Percentiles rank a stretch among this genome's conserved stretches.
These are phyloP conservation scores for Dallia pectoralis DNA, from an alignment of 2,797 vertebrate species.

Conservation along the genomic window DNA sequence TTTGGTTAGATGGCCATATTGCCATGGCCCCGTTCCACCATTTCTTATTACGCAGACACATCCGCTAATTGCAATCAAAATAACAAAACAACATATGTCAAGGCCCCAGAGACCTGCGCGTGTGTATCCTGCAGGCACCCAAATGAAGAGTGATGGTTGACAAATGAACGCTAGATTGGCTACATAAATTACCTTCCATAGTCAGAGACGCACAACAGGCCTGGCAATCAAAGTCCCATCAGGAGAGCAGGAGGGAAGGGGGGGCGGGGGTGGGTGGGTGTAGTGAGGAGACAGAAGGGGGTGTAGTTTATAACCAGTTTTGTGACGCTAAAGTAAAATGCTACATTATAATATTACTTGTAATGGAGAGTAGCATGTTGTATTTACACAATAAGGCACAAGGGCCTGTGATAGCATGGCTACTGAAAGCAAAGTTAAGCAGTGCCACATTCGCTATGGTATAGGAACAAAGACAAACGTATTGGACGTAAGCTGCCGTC, in stretches of 20 bases:
- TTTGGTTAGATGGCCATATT: constrained; percentile 52
- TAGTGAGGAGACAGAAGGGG: neutral
- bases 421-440: too few relatives aligned
- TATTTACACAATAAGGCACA: too few relatives aligned
- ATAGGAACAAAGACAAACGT: too few relatives aligned
- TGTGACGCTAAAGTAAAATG: too few relatives aligned
- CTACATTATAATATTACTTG: too few relatives aligned
- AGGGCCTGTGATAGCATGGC: too few relatives aligned
- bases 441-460: too few relatives aligned
- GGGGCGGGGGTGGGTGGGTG: constrained; percentile 15
- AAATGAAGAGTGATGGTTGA: constrained; percentile 76
- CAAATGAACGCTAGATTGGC: constrained; percentile 73
- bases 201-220: constrained; percentile 44
- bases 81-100: constrained; percentile 76
- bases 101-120: constrained; percentile 59
- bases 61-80: constrained; percentile 74
- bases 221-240: constrained; percentile 35
- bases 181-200: constrained; percentile 67
- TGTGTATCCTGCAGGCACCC: constrained; percentile 61
- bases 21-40: constrained; percentile 57
- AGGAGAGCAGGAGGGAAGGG: constrained; percentile 33
- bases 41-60: constrained; percentile 66
- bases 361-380: too few relatives aligned
- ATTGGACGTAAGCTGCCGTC: too few relatives aligned
- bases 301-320: neutral